These are phyloP conservation scores for Menidia beryllina DNA, from an alignment of 2,113 vertebrate species.

Conservation along the genomic window DNA sequence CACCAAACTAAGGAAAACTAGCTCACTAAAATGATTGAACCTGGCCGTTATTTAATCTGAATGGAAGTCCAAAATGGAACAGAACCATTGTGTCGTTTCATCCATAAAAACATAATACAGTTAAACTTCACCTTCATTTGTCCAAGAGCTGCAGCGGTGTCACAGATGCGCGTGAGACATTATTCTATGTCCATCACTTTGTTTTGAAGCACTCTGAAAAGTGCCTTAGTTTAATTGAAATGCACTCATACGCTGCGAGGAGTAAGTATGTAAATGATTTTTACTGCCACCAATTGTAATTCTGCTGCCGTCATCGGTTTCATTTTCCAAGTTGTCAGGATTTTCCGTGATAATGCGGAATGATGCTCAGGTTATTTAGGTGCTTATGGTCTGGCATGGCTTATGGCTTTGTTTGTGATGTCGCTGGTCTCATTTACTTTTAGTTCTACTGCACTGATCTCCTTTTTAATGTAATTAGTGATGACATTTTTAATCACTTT, in stretches of 20 bases:
- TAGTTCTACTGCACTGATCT: slow-evolving; percentile 11
- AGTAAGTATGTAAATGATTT: slow-evolving; percentile 69
- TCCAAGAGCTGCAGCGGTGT: neutral
- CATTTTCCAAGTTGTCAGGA: no score
- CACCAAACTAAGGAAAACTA: slow-evolving; percentile 13
- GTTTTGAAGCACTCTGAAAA: slow-evolving; percentile 8
- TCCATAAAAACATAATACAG: neutral
- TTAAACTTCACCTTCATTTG: neutral
- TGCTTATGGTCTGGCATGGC: neutral
- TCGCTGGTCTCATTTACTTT: no score
- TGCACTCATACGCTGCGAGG: slow-evolving; percentile 78
- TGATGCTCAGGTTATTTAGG: no score
- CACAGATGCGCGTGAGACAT: neutral
- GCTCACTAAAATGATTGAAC: neutral
- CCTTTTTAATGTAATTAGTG: slow-evolving; percentile 16
- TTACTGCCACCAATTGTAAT: no score
- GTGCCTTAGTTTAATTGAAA: neutral
- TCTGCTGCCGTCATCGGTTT: no score
- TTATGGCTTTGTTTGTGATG: slow-evolving; percentile 13
- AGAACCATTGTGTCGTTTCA: neutral
- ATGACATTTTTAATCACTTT: slow-evolving; percentile 13
- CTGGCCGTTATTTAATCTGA: neutral
- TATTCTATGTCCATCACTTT: neutral
- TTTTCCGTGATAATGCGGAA: no score
- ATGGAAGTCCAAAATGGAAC: neutral